Evolutionary conservation across 2,113 vertebrate species (phyloP).

Genomic region (Chloropsis hardwickii): DNA sequence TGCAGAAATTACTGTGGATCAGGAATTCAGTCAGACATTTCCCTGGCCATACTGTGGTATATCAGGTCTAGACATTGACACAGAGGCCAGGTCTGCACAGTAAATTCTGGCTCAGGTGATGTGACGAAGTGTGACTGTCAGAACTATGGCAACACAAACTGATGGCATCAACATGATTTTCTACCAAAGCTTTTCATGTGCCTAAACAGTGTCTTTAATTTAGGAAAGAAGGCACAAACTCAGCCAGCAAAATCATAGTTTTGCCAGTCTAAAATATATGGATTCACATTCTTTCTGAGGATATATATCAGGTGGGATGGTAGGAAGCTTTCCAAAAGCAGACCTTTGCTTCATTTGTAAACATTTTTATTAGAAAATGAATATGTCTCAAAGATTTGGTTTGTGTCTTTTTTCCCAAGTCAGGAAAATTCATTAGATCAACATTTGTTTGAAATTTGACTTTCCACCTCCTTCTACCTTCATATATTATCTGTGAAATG

Average conservation of each 20-base stretch:
- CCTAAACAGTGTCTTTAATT: neutral
- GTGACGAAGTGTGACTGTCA: neutral
- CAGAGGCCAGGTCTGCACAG: neutral
- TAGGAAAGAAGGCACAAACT: neutral
- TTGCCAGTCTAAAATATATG: neutral
- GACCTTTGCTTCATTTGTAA: slow-evolving; percentile 2
- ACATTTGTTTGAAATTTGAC: neutral
- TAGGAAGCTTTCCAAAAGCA: slow-evolving; percentile 2
- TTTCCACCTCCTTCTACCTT: neutral
- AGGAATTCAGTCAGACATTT: slow-evolving; percentile 4
- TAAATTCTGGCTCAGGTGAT: neutral
- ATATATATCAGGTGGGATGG: neutral
- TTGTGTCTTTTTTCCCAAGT: neutral
- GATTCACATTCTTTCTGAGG: neutral
- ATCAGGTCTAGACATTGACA: neutral
- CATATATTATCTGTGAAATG: slow-evolving; percentile 19
- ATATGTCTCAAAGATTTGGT: neutral
- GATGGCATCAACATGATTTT: neutral
- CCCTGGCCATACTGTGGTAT: neutral
- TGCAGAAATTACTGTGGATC: neutral
- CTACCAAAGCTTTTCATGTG: neutral
- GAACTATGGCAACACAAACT: neutral
- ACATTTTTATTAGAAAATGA: slow-evolving; percentile 29
- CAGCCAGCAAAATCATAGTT: neutral
- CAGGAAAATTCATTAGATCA: slow-evolving; percentile 40